phyloP scores from a whole-genome alignment of 2,797 vertebrate species.

The Melopsittacus undulatus region DNA sequence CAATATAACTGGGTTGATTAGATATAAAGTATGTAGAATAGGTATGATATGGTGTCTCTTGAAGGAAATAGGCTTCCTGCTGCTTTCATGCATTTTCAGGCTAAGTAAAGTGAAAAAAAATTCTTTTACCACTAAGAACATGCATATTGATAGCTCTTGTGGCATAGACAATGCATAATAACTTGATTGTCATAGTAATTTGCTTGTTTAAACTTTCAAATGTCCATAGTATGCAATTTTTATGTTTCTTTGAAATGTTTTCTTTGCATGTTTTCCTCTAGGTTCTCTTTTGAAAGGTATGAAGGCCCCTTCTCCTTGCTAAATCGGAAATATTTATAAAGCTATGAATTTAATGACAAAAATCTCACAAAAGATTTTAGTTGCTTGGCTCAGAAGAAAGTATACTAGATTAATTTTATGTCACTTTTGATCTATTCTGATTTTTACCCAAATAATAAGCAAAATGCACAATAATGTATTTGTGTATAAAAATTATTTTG shows the following conservation, averaged over 20 bases:
- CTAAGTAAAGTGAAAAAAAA: not conserved
- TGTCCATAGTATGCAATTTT: not conserved
- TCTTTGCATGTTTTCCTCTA: not conserved
- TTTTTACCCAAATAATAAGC: not conserved
- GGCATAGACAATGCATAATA: not conserved
- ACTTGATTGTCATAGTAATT: not conserved
- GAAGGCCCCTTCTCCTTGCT: not conserved
- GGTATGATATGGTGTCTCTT: not conserved
- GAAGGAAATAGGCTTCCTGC: not conserved
- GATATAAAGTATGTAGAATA: not conserved
- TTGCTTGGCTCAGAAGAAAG: not conserved
- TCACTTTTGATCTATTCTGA: not conserved
- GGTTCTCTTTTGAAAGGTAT: not conserved
- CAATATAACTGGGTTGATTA: not conserved
- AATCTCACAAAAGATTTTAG: not conserved
- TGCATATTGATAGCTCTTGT: not conserved
- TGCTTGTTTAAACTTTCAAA: not conserved
- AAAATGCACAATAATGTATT: not conserved
- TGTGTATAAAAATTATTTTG: not conserved
- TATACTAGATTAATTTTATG: not conserved
- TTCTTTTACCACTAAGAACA: not conserved
- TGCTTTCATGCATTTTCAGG: not conserved
- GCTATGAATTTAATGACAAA: not conserved
- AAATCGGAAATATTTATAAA: not conserved
- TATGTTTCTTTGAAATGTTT: not conserved